Conservation (phyloP, 1,140 invertebrate genomes). For the Chlorops oryzae region DNA sequence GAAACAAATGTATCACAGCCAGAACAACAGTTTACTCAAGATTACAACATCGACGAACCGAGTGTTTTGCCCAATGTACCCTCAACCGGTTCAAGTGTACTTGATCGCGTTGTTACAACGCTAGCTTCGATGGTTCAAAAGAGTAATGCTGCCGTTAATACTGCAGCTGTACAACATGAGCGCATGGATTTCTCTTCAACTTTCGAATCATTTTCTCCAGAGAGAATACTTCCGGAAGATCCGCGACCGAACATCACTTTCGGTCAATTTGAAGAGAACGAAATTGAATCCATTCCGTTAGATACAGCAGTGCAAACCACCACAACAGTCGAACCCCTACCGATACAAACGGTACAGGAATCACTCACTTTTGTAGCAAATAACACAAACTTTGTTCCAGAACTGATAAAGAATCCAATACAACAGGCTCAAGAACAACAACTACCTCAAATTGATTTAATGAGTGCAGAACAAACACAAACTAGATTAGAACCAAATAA, state of each 20-base stretch:
- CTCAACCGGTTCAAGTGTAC: slow-evolving; percentile 31
- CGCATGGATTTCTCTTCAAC: neutral
- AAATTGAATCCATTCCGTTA: slow-evolving; percentile 36
- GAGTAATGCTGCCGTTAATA: neutral
- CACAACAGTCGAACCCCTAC: slow-evolving; percentile 1
- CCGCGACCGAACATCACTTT: slow-evolving; percentile 41
- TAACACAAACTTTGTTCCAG: no score
- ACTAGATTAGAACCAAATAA: neutral
- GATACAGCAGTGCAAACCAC: slow-evolving; percentile 3
- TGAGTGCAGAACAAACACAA: no score
- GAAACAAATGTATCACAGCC: slow-evolving; percentile 1
- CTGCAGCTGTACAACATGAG: slow-evolving; percentile 6
- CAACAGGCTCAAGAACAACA: slow-evolving; percentile 11
- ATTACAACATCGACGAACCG: neutral
- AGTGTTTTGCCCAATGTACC: slow-evolving; percentile 1
- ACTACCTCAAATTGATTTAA: no score
- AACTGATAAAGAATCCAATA: slow-evolving; percentile 22
- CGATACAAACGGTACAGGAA: slow-evolving; percentile 4
- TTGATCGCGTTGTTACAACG: slow-evolving; percentile 39
- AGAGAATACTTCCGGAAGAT: no score
- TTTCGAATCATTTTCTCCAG: no score
- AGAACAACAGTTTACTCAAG: neutral
- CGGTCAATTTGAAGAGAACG: slow-evolving; percentile 42
- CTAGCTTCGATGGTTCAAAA: slow-evolving; percentile 35
- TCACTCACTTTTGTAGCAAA: slow-evolving; percentile 35